These are phyloP conservation scores for Halictus rubicundus DNA, from an alignment of 1,140 invertebrate species.

Conservation along the genomic window DNA sequence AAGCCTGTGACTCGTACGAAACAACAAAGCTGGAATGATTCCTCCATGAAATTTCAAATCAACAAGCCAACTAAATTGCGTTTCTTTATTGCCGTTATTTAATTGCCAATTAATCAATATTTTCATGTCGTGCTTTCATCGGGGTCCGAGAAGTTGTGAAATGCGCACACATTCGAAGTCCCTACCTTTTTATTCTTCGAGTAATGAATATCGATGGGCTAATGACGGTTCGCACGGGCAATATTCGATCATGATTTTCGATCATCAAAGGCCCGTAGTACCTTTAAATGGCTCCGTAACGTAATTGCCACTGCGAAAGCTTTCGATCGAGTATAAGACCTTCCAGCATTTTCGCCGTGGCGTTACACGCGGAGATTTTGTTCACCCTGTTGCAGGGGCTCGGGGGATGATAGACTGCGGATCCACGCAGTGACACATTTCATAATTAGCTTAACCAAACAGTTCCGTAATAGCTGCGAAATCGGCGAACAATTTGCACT, in stretches of 20 bases:
- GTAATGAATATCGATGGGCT: no score
- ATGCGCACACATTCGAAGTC: no score
- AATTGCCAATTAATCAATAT: no score
- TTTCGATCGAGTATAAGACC: constrained; percentile 5
- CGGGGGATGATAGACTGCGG: not conserved
- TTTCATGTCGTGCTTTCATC: no score
- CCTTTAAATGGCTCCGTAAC: not conserved
- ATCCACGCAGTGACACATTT: not conserved
- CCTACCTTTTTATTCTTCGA: no score
- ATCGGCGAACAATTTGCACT: not conserved
- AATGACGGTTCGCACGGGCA: no score
- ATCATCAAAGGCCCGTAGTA: not conserved
- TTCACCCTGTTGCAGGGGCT: not conserved
- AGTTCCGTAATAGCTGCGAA: not conserved
- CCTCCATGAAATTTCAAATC: no score
- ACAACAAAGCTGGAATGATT: no score
- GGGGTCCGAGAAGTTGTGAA: no score
- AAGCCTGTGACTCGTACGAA: no score
- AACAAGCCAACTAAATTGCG: no score
- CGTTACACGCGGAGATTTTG: not conserved
- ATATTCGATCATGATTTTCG: not conserved
- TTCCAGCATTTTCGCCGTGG: not conserved
- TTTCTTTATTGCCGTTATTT: no score
- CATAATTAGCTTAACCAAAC: not conserved
- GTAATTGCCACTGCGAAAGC: constrained; percentile 4